Evolutionary conservation across 2,113 vertebrate species (phyloP).

Genomic region (Camelus bactrianus): DNA sequence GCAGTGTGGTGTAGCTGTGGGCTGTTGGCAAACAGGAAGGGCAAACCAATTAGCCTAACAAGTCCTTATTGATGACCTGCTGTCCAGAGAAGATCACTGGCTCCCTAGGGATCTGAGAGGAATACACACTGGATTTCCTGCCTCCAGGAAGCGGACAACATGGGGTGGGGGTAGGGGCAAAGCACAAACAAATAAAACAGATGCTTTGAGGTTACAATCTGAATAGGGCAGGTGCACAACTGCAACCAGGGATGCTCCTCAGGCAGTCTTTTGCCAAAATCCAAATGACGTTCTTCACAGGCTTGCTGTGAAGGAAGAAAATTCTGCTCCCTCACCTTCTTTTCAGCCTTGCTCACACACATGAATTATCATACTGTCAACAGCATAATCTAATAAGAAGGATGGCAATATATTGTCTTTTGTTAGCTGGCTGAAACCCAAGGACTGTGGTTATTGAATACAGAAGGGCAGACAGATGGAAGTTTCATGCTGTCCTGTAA

Average conservation of each 20-base stretch:
- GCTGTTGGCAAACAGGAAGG: conserved; percentile 79
- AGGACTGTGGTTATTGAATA: conserved; percentile 58
- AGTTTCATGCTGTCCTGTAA: conserved; percentile 68
- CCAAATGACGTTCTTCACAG: conserved; percentile 68
- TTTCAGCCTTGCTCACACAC: conserved; percentile 39
- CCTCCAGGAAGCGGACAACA: conserved; percentile 34
- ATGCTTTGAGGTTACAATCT: neutral
- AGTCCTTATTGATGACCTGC: conserved; percentile 78
- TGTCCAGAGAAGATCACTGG: conserved; percentile 64
- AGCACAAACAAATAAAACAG: neutral
- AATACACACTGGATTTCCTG: conserved; percentile 64
- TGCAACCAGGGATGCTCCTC: neutral
- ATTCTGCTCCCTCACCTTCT: conserved; percentile 46
- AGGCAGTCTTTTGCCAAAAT: conserved; percentile 63
- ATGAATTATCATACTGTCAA: conserved; percentile 58
- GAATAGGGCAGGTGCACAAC: neutral
- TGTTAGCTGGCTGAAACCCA: conserved; percentile 73
- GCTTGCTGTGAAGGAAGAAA: conserved; percentile 72
- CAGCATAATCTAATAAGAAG: conserved; percentile 68
- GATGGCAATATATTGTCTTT: conserved; percentile 51
- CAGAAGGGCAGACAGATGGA: conserved; percentile 72
- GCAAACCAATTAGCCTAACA: conserved; percentile 76
- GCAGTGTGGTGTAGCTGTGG: conserved; percentile 36
- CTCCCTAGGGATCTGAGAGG: conserved; percentile 49
- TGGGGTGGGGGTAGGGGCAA: neutral